Conservation (phyloP, 2,113 vertebrate species). For the Neolamprologus devosi region DNA sequence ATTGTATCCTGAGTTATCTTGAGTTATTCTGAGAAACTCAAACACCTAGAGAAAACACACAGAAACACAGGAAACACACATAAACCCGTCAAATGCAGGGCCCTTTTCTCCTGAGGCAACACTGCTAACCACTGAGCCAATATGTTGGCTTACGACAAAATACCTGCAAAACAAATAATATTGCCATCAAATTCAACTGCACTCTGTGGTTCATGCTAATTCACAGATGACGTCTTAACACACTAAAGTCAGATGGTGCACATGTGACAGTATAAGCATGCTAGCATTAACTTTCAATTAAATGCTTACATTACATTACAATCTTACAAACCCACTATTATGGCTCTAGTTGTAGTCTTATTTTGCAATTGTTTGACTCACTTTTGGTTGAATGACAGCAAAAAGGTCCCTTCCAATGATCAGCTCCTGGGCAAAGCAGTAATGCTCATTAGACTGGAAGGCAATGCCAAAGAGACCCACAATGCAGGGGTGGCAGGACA, state of each 20-base stretch:
- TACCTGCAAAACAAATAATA: not conserved
- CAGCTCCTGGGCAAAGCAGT: slow-evolving; percentile 86
- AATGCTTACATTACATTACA: not conserved
- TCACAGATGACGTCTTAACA: not conserved
- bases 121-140: not conserved
- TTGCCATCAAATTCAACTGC: not conserved
- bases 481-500: slow-evolving; percentile 83
- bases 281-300: not conserved
- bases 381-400: slow-evolving; percentile 85
- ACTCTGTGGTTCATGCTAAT: not conserved
- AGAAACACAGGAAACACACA: not conserved
- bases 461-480: slow-evolving; percentile 85
- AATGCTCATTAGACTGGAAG: slow-evolving; percentile 83
- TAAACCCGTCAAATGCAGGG: not conserved
- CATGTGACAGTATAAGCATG: not conserved
- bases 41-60: not conserved
- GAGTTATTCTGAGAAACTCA: not conserved
- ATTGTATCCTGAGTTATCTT: not conserved
- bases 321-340: not conserved
- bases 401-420: slow-evolving; percentile 86
- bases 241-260: not conserved
- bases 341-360: not conserved
- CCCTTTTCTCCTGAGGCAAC: not conserved
- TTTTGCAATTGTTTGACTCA: slow-evolving; percentile 45
- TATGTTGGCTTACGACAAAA: not conserved